Evolutionary conservation across 2,113 vertebrate species (phyloP).

Genomic region (Mus pahari): DNA sequence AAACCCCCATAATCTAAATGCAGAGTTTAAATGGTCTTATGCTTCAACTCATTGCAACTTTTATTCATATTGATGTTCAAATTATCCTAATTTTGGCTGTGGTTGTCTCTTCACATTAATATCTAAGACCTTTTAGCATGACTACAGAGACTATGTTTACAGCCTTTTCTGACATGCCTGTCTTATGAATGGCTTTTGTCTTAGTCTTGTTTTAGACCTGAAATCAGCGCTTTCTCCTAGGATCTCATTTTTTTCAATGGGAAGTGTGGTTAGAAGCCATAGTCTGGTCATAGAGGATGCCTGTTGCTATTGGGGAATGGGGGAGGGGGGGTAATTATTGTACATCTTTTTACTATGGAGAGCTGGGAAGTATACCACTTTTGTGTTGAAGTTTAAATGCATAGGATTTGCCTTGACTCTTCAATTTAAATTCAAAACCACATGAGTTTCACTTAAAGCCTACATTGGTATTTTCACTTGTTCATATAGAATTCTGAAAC

Average conservation of each 20-base stretch:
- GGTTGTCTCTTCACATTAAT: not conserved
- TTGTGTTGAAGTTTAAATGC: slow-evolving; percentile 25
- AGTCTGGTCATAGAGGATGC: not conserved
- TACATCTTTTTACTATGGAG: not conserved
- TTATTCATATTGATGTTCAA: slow-evolving; percentile 1
- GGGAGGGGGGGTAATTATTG: not conserved
- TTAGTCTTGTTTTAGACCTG: not conserved
- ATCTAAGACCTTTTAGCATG: not conserved
- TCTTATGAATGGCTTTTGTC: not conserved
- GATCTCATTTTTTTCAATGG: slow-evolving; percentile 5
- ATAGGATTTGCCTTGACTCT: slow-evolving; percentile 26
- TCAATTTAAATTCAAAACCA: slow-evolving; percentile 10
- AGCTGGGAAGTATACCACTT: not conserved
- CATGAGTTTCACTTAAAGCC: slow-evolving; percentile 24
- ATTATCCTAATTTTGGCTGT: not conserved
- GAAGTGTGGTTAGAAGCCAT: slow-evolving; percentile 36
- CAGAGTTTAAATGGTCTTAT: slow-evolving; percentile 8
- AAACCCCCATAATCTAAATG: not conserved
- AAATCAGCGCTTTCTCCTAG: slow-evolving; percentile 16
- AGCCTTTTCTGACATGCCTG: not conserved
- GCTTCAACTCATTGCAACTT: not conserved
- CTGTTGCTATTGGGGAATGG: not conserved
- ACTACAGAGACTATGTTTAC: not conserved
- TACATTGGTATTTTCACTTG: slow-evolving; percentile 14
- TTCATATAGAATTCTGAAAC: not conserved